Base-by-base conservation (phyloP, 2,888 invertebrate genomes). In the Patella caerulea region DNA sequence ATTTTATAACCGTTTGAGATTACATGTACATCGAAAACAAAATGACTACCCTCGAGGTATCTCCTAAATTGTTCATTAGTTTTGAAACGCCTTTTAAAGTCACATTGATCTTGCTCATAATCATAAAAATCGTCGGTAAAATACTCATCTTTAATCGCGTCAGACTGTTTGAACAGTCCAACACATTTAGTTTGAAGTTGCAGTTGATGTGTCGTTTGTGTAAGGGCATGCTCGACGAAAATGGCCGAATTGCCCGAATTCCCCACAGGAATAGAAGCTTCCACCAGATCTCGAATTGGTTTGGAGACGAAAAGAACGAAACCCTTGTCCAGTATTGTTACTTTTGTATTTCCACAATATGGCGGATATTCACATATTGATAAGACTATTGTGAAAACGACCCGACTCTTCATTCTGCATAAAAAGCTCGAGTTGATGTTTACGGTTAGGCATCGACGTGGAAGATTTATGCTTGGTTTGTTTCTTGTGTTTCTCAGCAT, bases 241-340 rank as follows among this genome's bases (percentile, higher is more conserved):
- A 59, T 81, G 77, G 2, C 73, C 19, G 59, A 74, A 79, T 24
- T 7, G n/a, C n/a, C n/a, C n/a, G n/a, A n/a, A n/a, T n/a, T 73
- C 73, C 17, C 81, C 77, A 55, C 79, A 79, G 9, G 77, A 72
- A 72, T 72, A 79, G 34, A 77, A 77, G 15, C 74, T 54, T 65
- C 77, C 76, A 4, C 34, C 19, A 19, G 17, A 59, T 59, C 59
- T 59, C 2, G 59, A 59, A 59, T 17, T 56, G 56, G 56, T 56
- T 56, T 56, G 56, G 56, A n/a, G 56, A 56, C 56, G 56, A 56
- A 59, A 59, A 59, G 17, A 59, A 19, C 12, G 59, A 7, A n/a
- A 5, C 12, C 59, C 59, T n/a, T n/a, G 19, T 59, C 15, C 17
- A 59, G 0, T 3, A 34, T 34, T 45, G 34, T 45, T 45, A 45